These are phyloP conservation scores for Miniopterus natalensis DNA, from an alignment of 2,113 vertebrate species.

Conservation along the genomic window DNA sequence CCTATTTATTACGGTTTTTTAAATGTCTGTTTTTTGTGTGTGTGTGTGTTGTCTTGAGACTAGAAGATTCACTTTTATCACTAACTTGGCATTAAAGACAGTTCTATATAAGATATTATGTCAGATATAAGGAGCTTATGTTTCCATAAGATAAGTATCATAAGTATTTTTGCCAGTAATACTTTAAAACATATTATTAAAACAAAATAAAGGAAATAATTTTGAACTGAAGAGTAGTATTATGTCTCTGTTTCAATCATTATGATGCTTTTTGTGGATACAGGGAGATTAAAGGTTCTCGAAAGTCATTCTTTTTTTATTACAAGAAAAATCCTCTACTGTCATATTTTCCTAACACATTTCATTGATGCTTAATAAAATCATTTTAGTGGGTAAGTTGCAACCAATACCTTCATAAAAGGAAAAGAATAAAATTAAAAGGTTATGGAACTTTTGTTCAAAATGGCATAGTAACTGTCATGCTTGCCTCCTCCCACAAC, in stretches of 20 bases:
- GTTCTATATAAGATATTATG: background rate
- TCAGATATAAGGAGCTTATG: background rate
- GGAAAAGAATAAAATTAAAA: background rate
- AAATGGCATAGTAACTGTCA: too few species aligned
- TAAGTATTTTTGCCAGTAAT: background rate
- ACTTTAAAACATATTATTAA: background rate
- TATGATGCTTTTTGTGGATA: background rate
- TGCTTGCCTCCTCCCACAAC: too few species aligned
- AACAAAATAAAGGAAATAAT: conserved; percentile 6
- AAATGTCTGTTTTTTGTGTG: background rate
- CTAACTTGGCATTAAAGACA: background rate
- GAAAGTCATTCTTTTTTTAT: background rate
- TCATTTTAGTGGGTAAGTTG: background rate
- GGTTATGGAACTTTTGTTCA: too few species aligned
- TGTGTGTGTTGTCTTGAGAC: background rate
- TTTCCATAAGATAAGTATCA: background rate
- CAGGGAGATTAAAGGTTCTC: background rate
- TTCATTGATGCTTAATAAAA: background rate
- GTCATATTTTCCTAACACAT: background rate
- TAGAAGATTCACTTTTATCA: background rate
- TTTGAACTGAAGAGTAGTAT: background rate
- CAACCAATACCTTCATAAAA: conserved; percentile 10
- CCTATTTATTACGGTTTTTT: background rate
- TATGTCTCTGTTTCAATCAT: background rate
- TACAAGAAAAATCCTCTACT: background rate